phyloP scores from a whole-genome alignment of 1,140 invertebrate genomes.

The Venustaconcha ellipsiformis region DNA sequence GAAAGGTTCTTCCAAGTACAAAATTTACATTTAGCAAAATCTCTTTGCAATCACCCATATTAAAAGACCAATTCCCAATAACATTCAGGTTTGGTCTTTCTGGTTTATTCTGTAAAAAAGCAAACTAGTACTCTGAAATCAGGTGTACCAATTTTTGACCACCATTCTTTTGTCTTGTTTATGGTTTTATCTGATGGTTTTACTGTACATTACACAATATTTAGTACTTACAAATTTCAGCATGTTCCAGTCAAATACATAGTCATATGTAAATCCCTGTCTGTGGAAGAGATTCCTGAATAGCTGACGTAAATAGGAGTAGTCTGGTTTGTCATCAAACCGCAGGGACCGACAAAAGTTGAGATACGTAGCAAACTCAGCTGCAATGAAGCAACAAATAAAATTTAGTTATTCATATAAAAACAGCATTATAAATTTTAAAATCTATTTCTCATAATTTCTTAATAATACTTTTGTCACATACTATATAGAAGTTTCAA shows the following conservation, averaged over 20 bases:
- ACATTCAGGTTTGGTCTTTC: not conserved
- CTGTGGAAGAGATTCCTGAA: constrained; percentile 75
- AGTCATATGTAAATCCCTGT: constrained; percentile 76
- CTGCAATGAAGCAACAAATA: constrained; percentile 53
- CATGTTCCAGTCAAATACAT: constrained; percentile 77
- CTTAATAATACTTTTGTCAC: no score
- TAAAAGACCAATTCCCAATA: not conserved
- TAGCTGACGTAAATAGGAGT: constrained; percentile 74
- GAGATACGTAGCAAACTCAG: constrained; percentile 75
- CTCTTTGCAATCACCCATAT: no score
- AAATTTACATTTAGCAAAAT: no score
- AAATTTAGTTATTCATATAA: not conserved
- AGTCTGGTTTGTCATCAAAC: constrained; percentile 77
- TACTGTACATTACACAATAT: not conserved
- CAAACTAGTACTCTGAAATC: not conserved
- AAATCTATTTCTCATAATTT: no score
- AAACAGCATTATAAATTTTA: no score
- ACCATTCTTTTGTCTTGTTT: not conserved
- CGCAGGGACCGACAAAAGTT: constrained; percentile 75
- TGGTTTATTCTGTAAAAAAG: not conserved
- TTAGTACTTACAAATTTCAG: constrained; percentile 71
- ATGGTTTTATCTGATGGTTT: not conserved
- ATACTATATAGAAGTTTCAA: no score
- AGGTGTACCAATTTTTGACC: not conserved
- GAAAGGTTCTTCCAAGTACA: no score